Percentiles rank a stretch among this genome's conserved stretches.
These are phyloP conservation scores for Micronisus gabar DNA, from an alignment of 2,113 vertebrate species.

Conservation along the genomic window DNA sequence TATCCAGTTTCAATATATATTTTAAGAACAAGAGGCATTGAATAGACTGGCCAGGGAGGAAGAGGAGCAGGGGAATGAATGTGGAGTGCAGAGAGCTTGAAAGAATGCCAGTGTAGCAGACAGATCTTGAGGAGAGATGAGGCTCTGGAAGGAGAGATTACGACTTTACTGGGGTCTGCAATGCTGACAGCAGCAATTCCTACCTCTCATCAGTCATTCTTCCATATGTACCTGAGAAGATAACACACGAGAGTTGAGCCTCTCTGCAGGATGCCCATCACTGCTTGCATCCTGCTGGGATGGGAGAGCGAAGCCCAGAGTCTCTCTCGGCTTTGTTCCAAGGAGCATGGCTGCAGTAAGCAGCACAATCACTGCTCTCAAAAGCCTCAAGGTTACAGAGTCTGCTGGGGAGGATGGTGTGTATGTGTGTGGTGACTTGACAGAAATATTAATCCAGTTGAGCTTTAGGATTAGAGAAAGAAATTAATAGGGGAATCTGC, in stretches of 20 bases:
- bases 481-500: background rate
- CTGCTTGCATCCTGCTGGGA: background rate
- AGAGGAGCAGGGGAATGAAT: background rate
- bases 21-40: background rate
- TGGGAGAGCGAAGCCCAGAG: background rate
- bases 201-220: background rate
- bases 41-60: background rate
- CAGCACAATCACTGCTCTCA: background rate
- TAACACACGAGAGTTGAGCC: background rate
- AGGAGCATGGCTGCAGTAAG: background rate
- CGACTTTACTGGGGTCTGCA: background rate
- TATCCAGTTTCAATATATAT: background rate
- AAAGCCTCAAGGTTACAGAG: conserved; percentile 32
- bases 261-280: background rate
- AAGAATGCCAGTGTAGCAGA: background rate
- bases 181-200: background rate
- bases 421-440: background rate
- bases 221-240: background rate
- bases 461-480: background rate
- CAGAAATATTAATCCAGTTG: conserved; percentile 32
- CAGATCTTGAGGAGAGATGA: background rate
- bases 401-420: background rate
- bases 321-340: background rate
- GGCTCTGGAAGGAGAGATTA: background rate
- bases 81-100: background rate